These are phyloP conservation scores for Drosophila antonietae DNA, from an alignment of 2,888 invertebrate species.

Conservation along the genomic window DNA sequence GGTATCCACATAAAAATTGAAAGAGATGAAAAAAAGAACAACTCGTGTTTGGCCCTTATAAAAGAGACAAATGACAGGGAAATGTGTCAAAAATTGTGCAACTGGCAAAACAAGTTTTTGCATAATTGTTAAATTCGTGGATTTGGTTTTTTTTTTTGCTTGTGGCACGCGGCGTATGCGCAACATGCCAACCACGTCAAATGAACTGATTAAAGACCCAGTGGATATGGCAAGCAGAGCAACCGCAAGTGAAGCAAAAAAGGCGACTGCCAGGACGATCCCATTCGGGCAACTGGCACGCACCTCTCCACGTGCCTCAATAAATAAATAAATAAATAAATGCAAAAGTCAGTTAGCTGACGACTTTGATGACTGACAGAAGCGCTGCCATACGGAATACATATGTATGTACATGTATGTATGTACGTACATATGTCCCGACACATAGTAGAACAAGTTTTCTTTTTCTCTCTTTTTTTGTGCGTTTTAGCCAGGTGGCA, in stretches of 20 bases:
- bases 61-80: conserved; percentile 60
- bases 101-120: conserved; percentile 45
- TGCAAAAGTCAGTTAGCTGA: conserved; percentile 70
- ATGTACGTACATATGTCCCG: background rate
- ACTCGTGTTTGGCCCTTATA: background rate
- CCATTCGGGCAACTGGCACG: conserved; percentile 29
- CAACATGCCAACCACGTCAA: conserved; percentile 26
- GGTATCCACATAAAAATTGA: background rate
- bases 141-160: conserved; percentile 1
- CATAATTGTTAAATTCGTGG: conserved; percentile 48
- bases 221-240: background rate
- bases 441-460: conserved; percentile 19
- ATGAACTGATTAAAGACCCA: conserved; percentile 58
- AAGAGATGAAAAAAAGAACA: too few relatives aligned
- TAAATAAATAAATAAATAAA: conserved; percentile 71
- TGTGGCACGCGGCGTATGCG: conserved; percentile 32
- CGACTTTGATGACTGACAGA: conserved; percentile 31
- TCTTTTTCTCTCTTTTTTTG: background rate
- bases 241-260: background rate
- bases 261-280: background rate
- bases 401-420: background rate
- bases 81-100: conserved; percentile 57
- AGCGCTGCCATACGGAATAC: background rate
- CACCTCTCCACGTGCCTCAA: conserved; percentile 35
- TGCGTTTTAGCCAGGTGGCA: conserved; percentile 3